Conservation (phyloP, 2,888 invertebrate genomes). For the Masnerella sp. region DNA sequence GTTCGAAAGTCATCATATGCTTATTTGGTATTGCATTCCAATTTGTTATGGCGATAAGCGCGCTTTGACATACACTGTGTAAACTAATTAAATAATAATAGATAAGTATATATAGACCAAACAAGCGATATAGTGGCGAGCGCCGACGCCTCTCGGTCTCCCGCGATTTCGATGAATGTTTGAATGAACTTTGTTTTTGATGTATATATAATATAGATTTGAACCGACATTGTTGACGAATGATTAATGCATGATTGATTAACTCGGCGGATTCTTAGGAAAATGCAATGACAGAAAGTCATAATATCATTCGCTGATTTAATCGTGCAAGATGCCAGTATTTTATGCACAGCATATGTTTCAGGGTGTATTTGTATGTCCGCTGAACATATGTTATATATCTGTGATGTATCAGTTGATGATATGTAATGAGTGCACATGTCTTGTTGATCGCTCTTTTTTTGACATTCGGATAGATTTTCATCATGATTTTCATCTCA, state of each 20-base stretch:
- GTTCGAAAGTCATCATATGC: constrained; percentile 46
- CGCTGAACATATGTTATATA: constrained; percentile 32
- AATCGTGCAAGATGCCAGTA: constrained; percentile 25
- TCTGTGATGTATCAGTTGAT: constrained; percentile 45
- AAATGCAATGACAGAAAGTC: no score
- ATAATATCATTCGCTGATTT: constrained; percentile 28
- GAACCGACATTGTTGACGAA: background rate
- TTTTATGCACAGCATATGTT: constrained; percentile 36
- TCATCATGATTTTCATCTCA: no score
- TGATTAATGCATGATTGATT: constrained; percentile 6
- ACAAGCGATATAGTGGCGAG: constrained; percentile 6
- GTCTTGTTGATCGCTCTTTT: constrained; percentile 34
- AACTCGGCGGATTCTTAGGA: background rate
- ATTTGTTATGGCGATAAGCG: constrained; percentile 24
- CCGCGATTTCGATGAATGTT: constrained; percentile 10
- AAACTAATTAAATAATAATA: constrained; percentile 29
- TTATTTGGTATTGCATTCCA: constrained; percentile 29
- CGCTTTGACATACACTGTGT: constrained; percentile 1
- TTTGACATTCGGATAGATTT: no score
- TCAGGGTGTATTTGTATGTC: constrained; percentile 25
- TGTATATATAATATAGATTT: no score
- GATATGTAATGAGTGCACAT: constrained; percentile 45
- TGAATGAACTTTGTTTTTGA: background rate
- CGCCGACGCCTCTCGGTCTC: constrained; percentile 22
- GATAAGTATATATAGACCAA: constrained; percentile 16